Conservation (phyloP, 2,113 vertebrate genomes). For the Leptodactylus fuscus region DNA sequence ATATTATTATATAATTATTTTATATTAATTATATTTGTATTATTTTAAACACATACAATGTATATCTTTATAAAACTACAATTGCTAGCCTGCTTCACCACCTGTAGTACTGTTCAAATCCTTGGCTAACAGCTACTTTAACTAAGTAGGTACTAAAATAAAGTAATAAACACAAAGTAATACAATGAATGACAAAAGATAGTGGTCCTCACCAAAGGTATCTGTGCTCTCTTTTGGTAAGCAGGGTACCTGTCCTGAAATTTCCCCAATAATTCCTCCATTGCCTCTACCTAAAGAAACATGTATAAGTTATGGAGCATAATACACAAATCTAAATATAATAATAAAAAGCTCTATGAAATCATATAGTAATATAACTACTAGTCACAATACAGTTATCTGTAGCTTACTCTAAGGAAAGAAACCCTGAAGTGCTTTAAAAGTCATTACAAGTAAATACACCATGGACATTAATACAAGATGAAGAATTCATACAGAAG, state of each 20-base stretch:
- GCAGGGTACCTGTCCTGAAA: constrained; percentile 65
- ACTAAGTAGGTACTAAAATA: not conserved
- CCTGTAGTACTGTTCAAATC: no score
- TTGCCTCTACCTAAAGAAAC: constrained; percentile 70
- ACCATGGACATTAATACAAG: not conserved
- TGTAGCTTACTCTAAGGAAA: not conserved
- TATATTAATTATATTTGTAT: no score
- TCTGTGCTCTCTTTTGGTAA: constrained; percentile 73
- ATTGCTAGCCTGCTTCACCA: no score
- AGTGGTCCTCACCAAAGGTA: constrained; percentile 67
- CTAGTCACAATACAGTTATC: no score
- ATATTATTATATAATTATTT: no score
- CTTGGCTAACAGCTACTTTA: not conserved
- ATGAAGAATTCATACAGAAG: not conserved
- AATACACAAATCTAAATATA: not conserved
- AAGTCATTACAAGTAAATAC: not conserved
- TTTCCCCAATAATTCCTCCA: constrained; percentile 72
- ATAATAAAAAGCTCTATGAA: not conserved
- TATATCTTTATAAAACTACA: not conserved
- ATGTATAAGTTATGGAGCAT: not conserved
- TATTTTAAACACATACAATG: not conserved
- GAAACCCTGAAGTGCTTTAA: not conserved
- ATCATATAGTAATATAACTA: no score
- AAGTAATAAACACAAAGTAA: not conserved
- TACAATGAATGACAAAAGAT: not conserved